phyloP scores from a whole-genome alignment of 2,113 vertebrate species.

The Phalacrocorax pelagicus region DNA sequence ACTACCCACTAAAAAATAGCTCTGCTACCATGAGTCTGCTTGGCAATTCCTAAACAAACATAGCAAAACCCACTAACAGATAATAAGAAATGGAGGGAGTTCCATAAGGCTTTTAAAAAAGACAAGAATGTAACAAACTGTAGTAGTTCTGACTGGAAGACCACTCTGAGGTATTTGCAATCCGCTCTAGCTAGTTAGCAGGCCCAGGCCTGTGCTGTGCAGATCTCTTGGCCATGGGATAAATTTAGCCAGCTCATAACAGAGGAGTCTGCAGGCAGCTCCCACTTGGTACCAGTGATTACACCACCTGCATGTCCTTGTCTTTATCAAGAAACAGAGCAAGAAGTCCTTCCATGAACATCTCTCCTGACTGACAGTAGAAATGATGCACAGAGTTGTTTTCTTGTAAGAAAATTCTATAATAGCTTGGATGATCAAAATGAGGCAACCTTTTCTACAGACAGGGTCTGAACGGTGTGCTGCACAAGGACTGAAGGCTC shows the following conservation, averaged over 20 bases:
- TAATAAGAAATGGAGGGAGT: not conserved
- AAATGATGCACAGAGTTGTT: not conserved
- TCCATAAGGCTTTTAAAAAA: not conserved
- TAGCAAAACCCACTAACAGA: conserved; percentile 9
- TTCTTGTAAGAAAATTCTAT: not conserved
- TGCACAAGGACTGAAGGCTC: not conserved
- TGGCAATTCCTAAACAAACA: conserved; percentile 57
- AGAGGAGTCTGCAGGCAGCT: not conserved
- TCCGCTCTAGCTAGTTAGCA: not conserved
- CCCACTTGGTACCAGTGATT: not conserved
- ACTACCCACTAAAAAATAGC: conserved; percentile 46
- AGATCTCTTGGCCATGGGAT: not conserved
- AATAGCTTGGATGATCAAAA: not conserved
- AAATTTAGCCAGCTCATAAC: not conserved
- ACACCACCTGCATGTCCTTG: not conserved
- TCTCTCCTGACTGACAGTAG: not conserved
- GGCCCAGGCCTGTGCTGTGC: too few species aligned
- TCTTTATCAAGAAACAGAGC: not conserved
- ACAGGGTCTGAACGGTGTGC: not conserved
- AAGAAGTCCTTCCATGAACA: not conserved
- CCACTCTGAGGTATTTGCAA: not conserved
- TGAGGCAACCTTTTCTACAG: not conserved
- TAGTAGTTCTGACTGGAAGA: not conserved
- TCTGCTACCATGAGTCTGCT: not conserved
- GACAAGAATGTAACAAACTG: not conserved